A percentile compares a stretch with the other conserved stretches of the same genome.
Conservation (phyloP, 1,140 invertebrate genomes). For the Sinella curviseta region DNA sequence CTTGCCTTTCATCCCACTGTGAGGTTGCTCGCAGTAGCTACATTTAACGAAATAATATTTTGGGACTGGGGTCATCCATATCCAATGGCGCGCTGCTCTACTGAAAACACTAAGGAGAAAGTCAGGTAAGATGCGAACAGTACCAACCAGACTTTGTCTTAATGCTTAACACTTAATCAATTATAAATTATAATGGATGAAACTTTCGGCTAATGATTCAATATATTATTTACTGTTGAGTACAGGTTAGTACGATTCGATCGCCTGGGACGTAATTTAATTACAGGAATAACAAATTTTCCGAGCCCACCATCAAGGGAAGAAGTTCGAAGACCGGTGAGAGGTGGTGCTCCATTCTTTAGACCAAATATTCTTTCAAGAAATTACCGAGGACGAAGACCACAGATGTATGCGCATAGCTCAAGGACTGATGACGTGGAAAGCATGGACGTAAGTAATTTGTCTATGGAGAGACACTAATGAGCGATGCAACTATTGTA, state of each 20-base stretch:
- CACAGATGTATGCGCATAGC: too few species aligned
- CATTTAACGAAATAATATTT: slow-evolving; percentile 80
- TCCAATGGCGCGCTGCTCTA: slow-evolving; percentile 72
- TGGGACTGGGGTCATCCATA: slow-evolving; percentile 83
- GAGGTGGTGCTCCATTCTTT: slow-evolving; percentile 26
- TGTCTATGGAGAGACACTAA: background rate
- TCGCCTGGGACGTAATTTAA: slow-evolving; percentile 74
- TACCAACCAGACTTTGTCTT: background rate
- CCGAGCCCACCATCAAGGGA: slow-evolving; percentile 49
- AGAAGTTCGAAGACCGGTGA: background rate
- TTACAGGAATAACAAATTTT: slow-evolving; percentile 79
- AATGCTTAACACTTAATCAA: background rate
- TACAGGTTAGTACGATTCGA: slow-evolving; percentile 82
- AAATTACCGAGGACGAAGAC: background rate
- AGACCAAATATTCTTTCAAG: slow-evolving; percentile 44
- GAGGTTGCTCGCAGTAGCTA: slow-evolving; percentile 79
- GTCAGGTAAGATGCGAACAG: slow-evolving; percentile 69
- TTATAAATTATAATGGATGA: background rate
- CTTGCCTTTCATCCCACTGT: slow-evolving; percentile 83
- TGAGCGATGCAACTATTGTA: background rate
- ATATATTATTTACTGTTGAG: background rate
- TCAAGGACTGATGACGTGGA: background rate
- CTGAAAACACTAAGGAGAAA: slow-evolving; percentile 72
- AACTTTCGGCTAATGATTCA: too few species aligned
- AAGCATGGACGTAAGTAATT: background rate